Conservation (phyloP, 2,888 invertebrate species). For the Leptinotarsa tumamoca region DNA sequence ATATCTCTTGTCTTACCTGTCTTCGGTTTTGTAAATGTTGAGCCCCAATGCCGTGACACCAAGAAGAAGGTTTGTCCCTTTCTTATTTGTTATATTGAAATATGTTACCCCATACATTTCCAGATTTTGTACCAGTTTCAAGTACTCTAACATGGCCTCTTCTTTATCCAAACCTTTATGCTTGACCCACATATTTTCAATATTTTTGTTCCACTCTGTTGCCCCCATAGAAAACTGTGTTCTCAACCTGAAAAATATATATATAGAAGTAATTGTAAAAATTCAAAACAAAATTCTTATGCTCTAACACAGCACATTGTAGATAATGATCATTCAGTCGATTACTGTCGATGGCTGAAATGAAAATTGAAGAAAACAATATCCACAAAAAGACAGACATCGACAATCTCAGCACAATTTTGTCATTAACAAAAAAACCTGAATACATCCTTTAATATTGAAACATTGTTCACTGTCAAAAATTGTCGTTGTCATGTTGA, state of each 20-base stretch:
- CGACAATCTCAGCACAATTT: too few relatives aligned
- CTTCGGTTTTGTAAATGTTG: conserved; percentile 97
- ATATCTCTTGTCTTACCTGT: conserved; percentile 76
- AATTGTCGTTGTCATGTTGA: too few relatives aligned
- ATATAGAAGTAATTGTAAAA: too few relatives aligned
- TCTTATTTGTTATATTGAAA: conserved; percentile 98
- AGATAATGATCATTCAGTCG: too few relatives aligned
- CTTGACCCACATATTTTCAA: conserved; percentile 98
- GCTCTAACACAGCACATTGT: too few relatives aligned
- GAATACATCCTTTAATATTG: too few relatives aligned
- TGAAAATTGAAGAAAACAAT: too few relatives aligned
- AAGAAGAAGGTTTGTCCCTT: conserved; percentile 95
- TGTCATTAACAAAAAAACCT: too few relatives aligned
- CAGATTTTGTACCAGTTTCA: conserved; percentile 95
- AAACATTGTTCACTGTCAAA: too few relatives aligned
- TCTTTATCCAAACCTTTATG: conserved; percentile 91
- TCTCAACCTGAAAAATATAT: conserved; percentile 73
- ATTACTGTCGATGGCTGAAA: too few relatives aligned
- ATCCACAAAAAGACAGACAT: too few relatives aligned
- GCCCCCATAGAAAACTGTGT: conserved; percentile 97
- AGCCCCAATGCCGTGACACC: conserved; percentile 97
- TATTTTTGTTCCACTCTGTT: conserved; percentile 97
- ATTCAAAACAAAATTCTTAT: too few relatives aligned
- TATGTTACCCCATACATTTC: conserved; percentile 99
- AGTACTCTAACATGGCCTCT: conserved; percentile 99